These are phyloP conservation scores for Nasonia oneida DNA, from an alignment of 2,888 invertebrate genomes.

Conservation along the genomic window DNA sequence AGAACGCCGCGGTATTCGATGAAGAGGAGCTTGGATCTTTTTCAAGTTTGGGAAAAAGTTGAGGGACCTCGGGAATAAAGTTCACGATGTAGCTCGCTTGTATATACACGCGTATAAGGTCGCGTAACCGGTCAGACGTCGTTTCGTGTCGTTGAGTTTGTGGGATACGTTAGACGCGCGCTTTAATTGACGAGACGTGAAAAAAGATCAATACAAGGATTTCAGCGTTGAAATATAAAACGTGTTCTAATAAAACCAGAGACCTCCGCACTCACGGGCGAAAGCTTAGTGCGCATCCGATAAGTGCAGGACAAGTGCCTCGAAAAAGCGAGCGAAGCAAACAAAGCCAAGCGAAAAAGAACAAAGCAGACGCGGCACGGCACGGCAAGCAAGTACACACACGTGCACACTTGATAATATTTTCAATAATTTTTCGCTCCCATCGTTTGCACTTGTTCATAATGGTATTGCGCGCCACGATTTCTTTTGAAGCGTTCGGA, in stretches of 20 bases:
- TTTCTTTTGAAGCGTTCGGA: conserved; percentile 22
- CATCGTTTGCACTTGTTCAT: not conserved
- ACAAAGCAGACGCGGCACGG: not conserved
- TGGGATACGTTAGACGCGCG: no score
- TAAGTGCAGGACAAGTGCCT: not conserved
- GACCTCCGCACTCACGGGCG: not conserved
- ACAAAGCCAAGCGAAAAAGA: conserved; percentile 14
- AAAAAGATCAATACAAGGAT: no score
- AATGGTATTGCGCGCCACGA: not conserved
- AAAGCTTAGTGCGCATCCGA: not conserved
- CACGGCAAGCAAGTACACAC: not conserved
- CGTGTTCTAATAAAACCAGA: not conserved
- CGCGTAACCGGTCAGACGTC: not conserved
- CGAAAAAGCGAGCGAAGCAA: not conserved
- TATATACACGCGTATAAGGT: not conserved
- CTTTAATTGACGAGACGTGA: not conserved
- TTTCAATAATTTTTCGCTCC: conserved; percentile 35
- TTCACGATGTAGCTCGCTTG: not conserved
- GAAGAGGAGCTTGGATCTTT: not conserved
- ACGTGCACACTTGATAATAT: conserved; percentile 10
- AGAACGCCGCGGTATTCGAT: not conserved
- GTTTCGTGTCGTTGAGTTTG: not conserved
- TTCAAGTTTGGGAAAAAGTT: not conserved
- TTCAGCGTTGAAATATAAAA: not conserved
- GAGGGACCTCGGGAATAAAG: not conserved